phyloP scores from a whole-genome alignment of 2,113 vertebrate species.

The Xyliphius kryptos region DNA sequence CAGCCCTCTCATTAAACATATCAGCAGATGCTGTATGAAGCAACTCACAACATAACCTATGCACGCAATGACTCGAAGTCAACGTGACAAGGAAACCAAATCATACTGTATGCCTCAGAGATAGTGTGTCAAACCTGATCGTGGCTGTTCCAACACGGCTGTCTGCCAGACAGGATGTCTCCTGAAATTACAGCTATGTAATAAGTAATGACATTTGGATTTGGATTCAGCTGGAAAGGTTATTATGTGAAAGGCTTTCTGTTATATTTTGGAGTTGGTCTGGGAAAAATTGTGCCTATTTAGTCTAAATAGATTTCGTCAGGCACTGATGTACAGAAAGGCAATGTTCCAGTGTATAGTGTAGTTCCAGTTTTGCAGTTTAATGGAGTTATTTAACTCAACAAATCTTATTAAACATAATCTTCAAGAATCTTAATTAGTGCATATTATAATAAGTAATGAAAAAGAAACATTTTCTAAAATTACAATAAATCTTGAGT shows the following conservation, averaged over 20 bases:
- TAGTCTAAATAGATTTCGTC: too few relatives aligned
- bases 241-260: background rate
- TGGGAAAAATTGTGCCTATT: too few relatives aligned
- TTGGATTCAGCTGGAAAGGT: constrained; percentile 13
- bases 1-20: constrained; percentile 39
- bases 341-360: too few relatives aligned
- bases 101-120: constrained; percentile 29
- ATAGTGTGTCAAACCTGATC: constrained; percentile 30
- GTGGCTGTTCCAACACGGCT: constrained; percentile 26
- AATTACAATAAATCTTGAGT: too few relatives aligned
- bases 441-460: too few relatives aligned
- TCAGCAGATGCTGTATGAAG: constrained; percentile 33
- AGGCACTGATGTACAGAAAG: too few relatives aligned
- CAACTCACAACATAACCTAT: constrained; percentile 28
- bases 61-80: constrained; percentile 33
- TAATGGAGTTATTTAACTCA: too few relatives aligned
- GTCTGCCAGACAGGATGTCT: constrained; percentile 29
- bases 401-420: too few relatives aligned
- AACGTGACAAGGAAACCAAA: constrained; percentile 42
- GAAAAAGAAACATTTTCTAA: too few relatives aligned
- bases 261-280: too few relatives aligned
- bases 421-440: too few relatives aligned
- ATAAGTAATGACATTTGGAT: constrained; percentile 24
- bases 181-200: constrained; percentile 22
- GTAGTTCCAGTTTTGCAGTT: too few relatives aligned